These are phyloP conservation scores for Zosterops lateralis DNA, from an alignment of 2,113 vertebrate species.

Conservation along the genomic window DNA sequence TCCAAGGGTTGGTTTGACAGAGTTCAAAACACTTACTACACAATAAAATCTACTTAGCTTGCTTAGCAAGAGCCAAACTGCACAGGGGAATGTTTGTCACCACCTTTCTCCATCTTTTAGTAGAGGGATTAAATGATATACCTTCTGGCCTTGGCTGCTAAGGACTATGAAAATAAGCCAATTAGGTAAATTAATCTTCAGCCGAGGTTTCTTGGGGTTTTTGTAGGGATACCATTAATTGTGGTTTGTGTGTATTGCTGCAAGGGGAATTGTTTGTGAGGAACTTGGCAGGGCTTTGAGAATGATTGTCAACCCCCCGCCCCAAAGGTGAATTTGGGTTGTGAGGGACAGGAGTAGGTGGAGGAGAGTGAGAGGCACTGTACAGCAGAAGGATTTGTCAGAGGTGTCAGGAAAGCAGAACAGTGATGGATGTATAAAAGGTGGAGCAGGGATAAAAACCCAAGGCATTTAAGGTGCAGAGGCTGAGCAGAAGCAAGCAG, in stretches of 20 bases:
- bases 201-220: not conserved
- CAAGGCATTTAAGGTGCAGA: not conserved
- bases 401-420: not conserved
- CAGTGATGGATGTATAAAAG: not conserved
- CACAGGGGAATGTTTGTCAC: not conserved
- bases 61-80: not conserved
- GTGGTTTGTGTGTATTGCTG: not conserved
- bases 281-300: not conserved
- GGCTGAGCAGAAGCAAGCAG: not conserved
- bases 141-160: not conserved
- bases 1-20: not conserved
- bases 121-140: not conserved
- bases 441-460: not conserved
- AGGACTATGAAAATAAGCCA: not conserved
- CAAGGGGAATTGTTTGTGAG: not conserved
- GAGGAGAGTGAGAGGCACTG: not conserved
- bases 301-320: not conserved
- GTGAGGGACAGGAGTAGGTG: not conserved
- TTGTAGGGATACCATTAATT: not conserved
- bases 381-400: constrained; percentile 1
- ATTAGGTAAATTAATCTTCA: constrained; percentile 12
- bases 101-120: not conserved
- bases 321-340: not conserved
- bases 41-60: not conserved
- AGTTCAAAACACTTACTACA: not conserved